phyloP scores from a whole-genome alignment of 2,888 invertebrate species.

The Rhabditoides inermis region DNA sequence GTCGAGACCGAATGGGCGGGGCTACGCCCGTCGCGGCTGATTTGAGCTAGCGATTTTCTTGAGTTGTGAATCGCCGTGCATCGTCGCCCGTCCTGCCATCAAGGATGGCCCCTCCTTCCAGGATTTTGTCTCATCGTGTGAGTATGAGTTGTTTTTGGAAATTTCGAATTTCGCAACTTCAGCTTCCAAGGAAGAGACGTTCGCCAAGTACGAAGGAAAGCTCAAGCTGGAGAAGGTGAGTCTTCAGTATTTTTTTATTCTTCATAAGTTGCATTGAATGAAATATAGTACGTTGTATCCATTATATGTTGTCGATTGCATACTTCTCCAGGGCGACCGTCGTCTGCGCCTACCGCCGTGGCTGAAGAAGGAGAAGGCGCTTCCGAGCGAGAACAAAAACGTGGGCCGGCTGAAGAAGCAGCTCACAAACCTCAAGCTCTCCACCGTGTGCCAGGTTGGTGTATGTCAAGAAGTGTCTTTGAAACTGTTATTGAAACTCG shows the following conservation, averaged over 20 bases:
- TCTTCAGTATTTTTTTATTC: no score
- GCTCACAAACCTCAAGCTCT: slow-evolving; percentile 41
- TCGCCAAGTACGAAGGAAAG: slow-evolving; percentile 27
- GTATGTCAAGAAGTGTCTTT: neutral
- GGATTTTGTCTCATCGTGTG: slow-evolving; percentile 39
- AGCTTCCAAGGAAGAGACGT: slow-evolving; percentile 26
- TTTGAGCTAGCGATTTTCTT: no score
- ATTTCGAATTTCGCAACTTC: neutral
- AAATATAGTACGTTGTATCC: no score
- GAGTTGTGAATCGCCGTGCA: no score
- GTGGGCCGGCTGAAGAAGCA: slow-evolving; percentile 41
- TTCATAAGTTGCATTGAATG: no score
- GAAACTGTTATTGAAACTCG: neutral
- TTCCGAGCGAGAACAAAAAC: slow-evolving; percentile 33
- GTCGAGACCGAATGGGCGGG: no score
- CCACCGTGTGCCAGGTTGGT: slow-evolving; percentile 48
- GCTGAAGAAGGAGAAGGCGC: slow-evolving; percentile 46
- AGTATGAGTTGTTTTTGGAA: neutral
- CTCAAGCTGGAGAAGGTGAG: slow-evolving; percentile 35
- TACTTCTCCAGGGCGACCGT: slow-evolving; percentile 31
- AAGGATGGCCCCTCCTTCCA: slow-evolving; percentile 42
- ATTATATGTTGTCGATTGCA: no score
- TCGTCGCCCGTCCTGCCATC: slow-evolving; percentile 14
- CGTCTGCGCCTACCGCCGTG: slow-evolving; percentile 47
- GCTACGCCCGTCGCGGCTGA: no score